Evolutionary conservation across 2,797 vertebrate genomes (phyloP).

Genomic region (Sebastes paucispinis): DNA sequence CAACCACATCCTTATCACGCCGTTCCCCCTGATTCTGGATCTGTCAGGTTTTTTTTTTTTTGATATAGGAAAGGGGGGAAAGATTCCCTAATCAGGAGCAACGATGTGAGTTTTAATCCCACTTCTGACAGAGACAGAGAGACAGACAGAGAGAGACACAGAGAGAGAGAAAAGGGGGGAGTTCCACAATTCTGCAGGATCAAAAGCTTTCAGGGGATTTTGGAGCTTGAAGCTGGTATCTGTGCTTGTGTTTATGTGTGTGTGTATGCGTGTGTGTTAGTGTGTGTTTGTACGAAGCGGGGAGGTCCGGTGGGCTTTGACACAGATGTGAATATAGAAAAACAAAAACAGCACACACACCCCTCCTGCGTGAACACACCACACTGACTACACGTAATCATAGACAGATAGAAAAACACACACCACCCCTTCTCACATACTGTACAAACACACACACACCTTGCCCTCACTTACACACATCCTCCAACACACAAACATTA

Average conservation of each 20-base stretch:
- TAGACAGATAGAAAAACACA: conserved; percentile 1
- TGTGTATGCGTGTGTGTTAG: neutral
- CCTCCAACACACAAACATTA: neutral
- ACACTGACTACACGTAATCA: conserved; percentile 34
- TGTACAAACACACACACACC: neutral
- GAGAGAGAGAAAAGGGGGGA: conserved; percentile 38
- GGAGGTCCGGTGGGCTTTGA: conserved; percentile 55
- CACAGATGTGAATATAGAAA: conserved; percentile 74
- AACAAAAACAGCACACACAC: conserved; percentile 62
- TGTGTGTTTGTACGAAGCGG: neutral
- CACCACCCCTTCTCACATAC: neutral
- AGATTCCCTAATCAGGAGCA: conserved; percentile 36
- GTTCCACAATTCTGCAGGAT: conserved; percentile 69
- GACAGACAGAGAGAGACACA: neutral
- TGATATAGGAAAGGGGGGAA: conserved; percentile 5
- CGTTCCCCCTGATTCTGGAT: conserved; percentile 1
- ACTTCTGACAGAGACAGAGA: conserved; percentile 11
- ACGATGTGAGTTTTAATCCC: conserved; percentile 51
- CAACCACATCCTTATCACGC: neutral
- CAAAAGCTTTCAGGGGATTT: conserved; percentile 79
- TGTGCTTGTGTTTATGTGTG: conserved; percentile 22
- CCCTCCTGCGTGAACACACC: neutral
- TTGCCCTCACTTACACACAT: neutral
- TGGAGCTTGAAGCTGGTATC: conserved; percentile 54
- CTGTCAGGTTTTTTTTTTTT: conserved; percentile 10